Evolutionary conservation across 92 coral and sea anemone genomes (phyloP).

Genomic region (Zoanthus sociatus): DNA sequence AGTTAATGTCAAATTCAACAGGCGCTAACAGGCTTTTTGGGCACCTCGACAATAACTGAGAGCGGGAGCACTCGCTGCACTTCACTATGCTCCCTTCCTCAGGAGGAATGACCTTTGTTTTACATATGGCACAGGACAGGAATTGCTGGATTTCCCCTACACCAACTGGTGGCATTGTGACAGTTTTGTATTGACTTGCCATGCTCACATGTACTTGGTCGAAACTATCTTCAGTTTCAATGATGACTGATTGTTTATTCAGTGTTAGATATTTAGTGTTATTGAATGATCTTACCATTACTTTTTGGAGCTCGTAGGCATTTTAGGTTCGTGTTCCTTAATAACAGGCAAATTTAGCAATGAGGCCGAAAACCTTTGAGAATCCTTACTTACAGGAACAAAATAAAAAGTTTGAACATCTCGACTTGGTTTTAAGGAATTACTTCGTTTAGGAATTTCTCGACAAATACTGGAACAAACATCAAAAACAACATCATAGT

Average conservation of each 20-base stretch:
- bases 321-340: background rate
- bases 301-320: slow-evolving; percentile 27
- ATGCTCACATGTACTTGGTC: slow-evolving; percentile 29
- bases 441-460: background rate
- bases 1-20: slow-evolving; percentile 4
- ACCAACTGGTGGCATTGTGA: slow-evolving; percentile 39
- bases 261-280: slow-evolving; percentile 49
- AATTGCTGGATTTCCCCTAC: slow-evolving; percentile 31
- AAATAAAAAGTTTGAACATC: no score
- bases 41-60: slow-evolving; percentile 19
- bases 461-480: slow-evolving; percentile 38
- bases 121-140: slow-evolving; percentile 32
- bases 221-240: slow-evolving; percentile 18
- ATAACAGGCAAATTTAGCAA: no score
- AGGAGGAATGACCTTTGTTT: slow-evolving; percentile 33
- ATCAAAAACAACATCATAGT: slow-evolving; percentile 79
- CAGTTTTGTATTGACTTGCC: slow-evolving; percentile 42
- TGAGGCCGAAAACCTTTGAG: no score
- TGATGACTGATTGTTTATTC: slow-evolving; percentile 42
- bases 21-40: slow-evolving; percentile 39
- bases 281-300: slow-evolving; percentile 39
- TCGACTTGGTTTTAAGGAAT: no score
- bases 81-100: slow-evolving; percentile 30
- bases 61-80: slow-evolving; percentile 29
- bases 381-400: no score